These are phyloP conservation scores for Lophochroa leadbeateri DNA, from an alignment of 2,113 vertebrate species.

Conservation along the genomic window DNA sequence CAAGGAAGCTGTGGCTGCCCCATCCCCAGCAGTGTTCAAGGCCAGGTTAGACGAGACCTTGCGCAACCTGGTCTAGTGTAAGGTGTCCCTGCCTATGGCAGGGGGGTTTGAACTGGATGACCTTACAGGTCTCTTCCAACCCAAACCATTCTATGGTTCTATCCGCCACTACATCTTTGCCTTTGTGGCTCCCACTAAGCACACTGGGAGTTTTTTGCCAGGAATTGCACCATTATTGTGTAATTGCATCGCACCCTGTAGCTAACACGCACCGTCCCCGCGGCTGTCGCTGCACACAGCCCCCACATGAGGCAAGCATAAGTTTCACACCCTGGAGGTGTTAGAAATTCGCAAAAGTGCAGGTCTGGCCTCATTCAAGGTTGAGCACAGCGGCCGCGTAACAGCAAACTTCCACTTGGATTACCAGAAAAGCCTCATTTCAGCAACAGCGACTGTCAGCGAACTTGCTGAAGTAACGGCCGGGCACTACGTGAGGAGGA, in stretches of 20 bases:
- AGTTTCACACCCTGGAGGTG: not conserved
- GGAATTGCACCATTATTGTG: not conserved
- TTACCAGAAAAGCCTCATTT: not conserved
- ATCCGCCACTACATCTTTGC: rapidly evolving
- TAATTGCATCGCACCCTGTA: not conserved
- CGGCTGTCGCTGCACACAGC: rapidly evolving
- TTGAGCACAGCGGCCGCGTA: rapidly evolving
- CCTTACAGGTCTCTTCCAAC: not conserved
- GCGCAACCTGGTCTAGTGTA: not conserved
- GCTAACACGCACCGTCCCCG: rapidly evolving
- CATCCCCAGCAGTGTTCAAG: not conserved
- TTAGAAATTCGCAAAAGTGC: not conserved
- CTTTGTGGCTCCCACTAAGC: not conserved
- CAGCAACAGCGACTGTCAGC: not conserved
- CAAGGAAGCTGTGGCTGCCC: not conserved
- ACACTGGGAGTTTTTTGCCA: rapidly evolving
- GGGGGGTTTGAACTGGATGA: not conserved
- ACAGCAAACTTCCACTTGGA: not conserved
- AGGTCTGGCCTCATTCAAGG: too few relatives aligned
- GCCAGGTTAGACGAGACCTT: not conserved
- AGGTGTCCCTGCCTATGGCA: not conserved
- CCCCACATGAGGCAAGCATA: rapidly evolving
- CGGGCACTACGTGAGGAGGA: not conserved
- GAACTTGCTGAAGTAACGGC: not conserved
- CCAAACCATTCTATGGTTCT: not conserved